Evolutionary conservation across 2,888 invertebrate species (phyloP).

Genomic region (Trichacis sp.): DNA sequence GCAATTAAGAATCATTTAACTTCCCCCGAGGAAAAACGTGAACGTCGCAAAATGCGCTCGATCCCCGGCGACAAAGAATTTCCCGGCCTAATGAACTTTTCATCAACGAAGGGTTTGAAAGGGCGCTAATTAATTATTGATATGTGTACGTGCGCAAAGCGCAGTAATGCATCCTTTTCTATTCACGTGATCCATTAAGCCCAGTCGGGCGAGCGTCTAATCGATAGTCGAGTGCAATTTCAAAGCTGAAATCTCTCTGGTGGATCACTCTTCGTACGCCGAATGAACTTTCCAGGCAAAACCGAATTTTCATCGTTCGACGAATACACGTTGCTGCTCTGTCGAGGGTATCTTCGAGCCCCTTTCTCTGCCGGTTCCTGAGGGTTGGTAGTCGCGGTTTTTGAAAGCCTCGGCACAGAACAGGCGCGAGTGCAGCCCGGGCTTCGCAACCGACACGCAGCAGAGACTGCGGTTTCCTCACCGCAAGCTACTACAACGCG

Average conservation of each 20-base stretch:
- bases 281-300: conserved; percentile 39
- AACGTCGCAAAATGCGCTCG: too few relatives aligned
- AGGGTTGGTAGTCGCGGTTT: conserved; percentile 58
- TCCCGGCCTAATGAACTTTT: too few relatives aligned
- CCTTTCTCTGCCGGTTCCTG: conserved; percentile 28
- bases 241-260: conserved; percentile 38
- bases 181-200: conserved; percentile 28
- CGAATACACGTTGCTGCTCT: conserved; percentile 38
- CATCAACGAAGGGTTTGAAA: neutral
- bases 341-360: conserved; percentile 38
- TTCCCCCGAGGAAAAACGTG: neutral
- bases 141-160: conserved; percentile 10
- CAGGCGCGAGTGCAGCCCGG: conserved; percentile 47
- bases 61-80: too few relatives aligned
- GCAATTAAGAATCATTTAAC: neutral
- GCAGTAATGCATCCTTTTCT: conserved; percentile 1
- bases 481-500: conserved; percentile 64
- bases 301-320: conserved; percentile 40
- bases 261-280: conserved; percentile 38
- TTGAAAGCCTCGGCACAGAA: conserved; percentile 60
- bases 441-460: conserved; percentile 59
- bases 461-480: conserved; percentile 64
- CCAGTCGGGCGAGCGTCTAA: conserved; percentile 25
- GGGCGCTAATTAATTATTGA: conserved; percentile 7
- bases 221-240: conserved; percentile 35